Conservation (phyloP, 2,113 vertebrate species). For the Thalassoma bifasciatum region DNA sequence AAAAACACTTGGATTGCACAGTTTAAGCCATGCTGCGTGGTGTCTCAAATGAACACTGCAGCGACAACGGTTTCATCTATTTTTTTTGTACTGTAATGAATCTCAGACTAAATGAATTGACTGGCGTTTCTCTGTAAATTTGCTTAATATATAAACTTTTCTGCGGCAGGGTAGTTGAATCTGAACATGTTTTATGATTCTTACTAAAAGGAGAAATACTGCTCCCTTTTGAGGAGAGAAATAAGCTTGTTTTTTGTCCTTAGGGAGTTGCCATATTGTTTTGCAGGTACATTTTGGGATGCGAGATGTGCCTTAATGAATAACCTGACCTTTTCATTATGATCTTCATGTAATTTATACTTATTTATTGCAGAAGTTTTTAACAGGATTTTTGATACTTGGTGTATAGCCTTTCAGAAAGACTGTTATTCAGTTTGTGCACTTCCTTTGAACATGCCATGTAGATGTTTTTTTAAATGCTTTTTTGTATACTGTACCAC, state of each 20-base stretch:
- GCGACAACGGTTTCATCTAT: slow-evolving; percentile 36
- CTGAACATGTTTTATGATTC: slow-evolving; percentile 69
- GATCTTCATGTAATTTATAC: slow-evolving; percentile 84
- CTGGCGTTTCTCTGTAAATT: slow-evolving; percentile 59
- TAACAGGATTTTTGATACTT: slow-evolving; percentile 75
- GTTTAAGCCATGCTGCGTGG: slow-evolving; percentile 52
- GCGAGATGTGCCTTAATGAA: slow-evolving; percentile 82
- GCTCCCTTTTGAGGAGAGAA: slow-evolving; percentile 67
- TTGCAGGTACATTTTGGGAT: slow-evolving; percentile 78
- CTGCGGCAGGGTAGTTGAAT: slow-evolving; percentile 75
- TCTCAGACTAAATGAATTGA: slow-evolving; percentile 59
- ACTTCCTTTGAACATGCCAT: slow-evolving; percentile 81
- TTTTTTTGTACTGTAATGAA: slow-evolving; percentile 22
- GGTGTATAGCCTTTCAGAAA: slow-evolving; percentile 69
- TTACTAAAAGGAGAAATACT: slow-evolving; percentile 67
- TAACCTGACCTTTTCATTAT: slow-evolving; percentile 74
- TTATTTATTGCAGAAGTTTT: slow-evolving; percentile 84
- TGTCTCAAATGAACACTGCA: slow-evolving; percentile 52
- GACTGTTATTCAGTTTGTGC: slow-evolving; percentile 75
- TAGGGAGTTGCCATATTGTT: slow-evolving; percentile 73
- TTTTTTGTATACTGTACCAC: slow-evolving; percentile 79
- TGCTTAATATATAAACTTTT: slow-evolving; percentile 67
- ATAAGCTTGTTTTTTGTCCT: slow-evolving; percentile 75
- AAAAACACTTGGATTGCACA: slow-evolving; percentile 50
- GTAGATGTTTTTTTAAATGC: slow-evolving; percentile 61